These are phyloP conservation scores for Scalopus aquaticus DNA, from an alignment of 2,113 vertebrate species.

Conservation along the genomic window DNA sequence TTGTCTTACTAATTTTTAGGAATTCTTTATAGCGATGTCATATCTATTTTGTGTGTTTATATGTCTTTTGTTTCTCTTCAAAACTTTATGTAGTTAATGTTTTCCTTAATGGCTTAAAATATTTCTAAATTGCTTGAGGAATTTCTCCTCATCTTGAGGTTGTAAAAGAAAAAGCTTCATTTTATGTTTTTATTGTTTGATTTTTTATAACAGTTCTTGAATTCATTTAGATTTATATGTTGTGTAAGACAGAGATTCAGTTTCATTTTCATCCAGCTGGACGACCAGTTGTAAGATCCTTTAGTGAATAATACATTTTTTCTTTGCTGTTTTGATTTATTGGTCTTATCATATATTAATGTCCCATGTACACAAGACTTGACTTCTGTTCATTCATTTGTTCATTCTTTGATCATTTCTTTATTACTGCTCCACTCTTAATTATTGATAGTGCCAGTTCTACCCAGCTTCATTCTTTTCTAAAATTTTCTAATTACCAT, in stretches of 20 bases:
- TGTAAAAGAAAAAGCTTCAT: not conserved
- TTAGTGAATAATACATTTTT: not conserved
- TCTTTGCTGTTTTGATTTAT: not conserved
- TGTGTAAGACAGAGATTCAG: not conserved
- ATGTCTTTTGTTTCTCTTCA: slow-evolving; percentile 13
- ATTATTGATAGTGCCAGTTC: not conserved
- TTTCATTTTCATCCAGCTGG: slow-evolving; percentile 32
- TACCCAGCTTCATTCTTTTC: not conserved
- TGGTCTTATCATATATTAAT: not conserved
- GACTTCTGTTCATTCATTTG: not conserved
- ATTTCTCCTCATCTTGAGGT: not conserved
- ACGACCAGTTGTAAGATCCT: not conserved
- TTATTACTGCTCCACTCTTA: not conserved
- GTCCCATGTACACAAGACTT: rapidly evolving
- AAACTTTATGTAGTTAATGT: not conserved
- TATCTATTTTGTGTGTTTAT: not conserved
- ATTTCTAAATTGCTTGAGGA: slow-evolving; percentile 22
- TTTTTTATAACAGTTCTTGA: slow-evolving; percentile 19
- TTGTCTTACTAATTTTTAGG: not conserved
- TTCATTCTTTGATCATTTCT: not conserved
- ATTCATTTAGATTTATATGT: slow-evolving; percentile 27
- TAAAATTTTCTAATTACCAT: not conserved
- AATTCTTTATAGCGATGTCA: not conserved
- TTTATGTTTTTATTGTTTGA: slow-evolving; percentile 19
- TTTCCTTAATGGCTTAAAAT: slow-evolving; percentile 17